Base-by-base conservation (phyloP, 2,113 vertebrate genomes). In the Elaphurus davidianus region DNA sequence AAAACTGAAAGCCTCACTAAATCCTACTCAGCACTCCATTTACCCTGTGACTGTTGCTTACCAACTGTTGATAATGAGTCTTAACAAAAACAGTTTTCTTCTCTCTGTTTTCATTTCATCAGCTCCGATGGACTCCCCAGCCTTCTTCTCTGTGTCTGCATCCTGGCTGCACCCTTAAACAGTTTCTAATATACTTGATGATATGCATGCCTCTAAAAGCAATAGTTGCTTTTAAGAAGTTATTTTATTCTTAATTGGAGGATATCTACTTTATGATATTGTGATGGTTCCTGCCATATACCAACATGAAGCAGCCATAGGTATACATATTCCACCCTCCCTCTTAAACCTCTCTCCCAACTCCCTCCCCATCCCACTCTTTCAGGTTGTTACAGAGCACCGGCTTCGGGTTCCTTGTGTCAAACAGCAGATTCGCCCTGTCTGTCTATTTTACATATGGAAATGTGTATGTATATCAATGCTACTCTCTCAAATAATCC, bases 141-240 rank as follows among this genome's bases (percentile, higher is more conserved):
- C 5, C 9, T 57, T 12, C n/a, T 30, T 47, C n/a, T n/a, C 8
- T 64, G 12, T 52, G 12, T 28, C 55, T 71, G 27, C 17, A 55
- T 6, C 8, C 45, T 23, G 21, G 14, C 10, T 28, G 9, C 8
- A 33, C 2, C 15, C 6, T 27, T 15, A 52, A 30, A 16, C 1
- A 33, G 3, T 7, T 6, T 76, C 25, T 87, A 15, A 16, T 12
- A 2, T 5, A 7, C n/a, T 90, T 52, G 10, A 6, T 2, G 2
- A 50, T 16, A 3, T 7, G 0, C 1, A 1, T 6, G 14, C 3
- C 17, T 79, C 47, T 28, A 57, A n/a, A 74, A 12, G 2, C 45
- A 54, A 14, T 1, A 12, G 16, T 3, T 3, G 4, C 13, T 45
- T 43, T 25, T 79, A 43, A 43, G 12, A 76, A 76, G 27, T 76